phyloP scores from a whole-genome alignment of 2,113 vertebrate genomes.

The Silurus glanis region DNA sequence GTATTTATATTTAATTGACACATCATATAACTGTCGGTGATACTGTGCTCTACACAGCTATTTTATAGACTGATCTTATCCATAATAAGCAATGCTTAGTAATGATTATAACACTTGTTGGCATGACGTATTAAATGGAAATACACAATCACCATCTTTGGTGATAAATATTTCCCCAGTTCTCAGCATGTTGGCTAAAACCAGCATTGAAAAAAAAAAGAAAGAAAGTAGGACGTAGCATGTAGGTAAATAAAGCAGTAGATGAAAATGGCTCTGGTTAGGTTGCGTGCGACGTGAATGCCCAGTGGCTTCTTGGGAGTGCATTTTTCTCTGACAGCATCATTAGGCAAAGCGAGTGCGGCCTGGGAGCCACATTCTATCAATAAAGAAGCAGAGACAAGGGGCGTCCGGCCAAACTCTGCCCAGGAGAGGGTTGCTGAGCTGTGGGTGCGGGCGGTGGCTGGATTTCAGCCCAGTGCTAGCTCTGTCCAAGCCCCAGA shows the following conservation, averaged over 20 bases:
- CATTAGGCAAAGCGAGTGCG: slow-evolving; percentile 58
- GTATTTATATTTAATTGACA: not conserved
- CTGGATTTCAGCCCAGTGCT: slow-evolving; percentile 45
- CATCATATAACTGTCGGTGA: not conserved
- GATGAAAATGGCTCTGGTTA: slow-evolving; percentile 53
- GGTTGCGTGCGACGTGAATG: slow-evolving; percentile 51
- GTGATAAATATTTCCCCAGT: slow-evolving; percentile 31
- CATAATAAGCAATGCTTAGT: not conserved
- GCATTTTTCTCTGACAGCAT: slow-evolving; percentile 67
- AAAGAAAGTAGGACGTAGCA: not conserved
- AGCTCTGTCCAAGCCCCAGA: slow-evolving; percentile 40
- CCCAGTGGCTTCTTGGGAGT: slow-evolving; percentile 54
- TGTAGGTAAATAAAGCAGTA: slow-evolving; percentile 48
- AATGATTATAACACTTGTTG: not conserved
- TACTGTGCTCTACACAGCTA: not conserved
- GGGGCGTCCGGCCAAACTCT: slow-evolving; percentile 54
- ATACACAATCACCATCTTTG: slow-evolving; percentile 21
- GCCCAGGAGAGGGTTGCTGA: slow-evolving; percentile 48
- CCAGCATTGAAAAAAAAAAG: not conserved
- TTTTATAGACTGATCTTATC: not conserved
- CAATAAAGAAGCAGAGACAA: slow-evolving; percentile 56
- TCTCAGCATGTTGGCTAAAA: slow-evolving; percentile 9
- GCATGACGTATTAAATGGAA: slow-evolving; percentile 18
- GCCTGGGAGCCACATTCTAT: slow-evolving; percentile 52
- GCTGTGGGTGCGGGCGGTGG: slow-evolving; percentile 51